phyloP scores from a whole-genome alignment of 2,888 invertebrate genomes.

The Eubasilissa splendida region DNA sequence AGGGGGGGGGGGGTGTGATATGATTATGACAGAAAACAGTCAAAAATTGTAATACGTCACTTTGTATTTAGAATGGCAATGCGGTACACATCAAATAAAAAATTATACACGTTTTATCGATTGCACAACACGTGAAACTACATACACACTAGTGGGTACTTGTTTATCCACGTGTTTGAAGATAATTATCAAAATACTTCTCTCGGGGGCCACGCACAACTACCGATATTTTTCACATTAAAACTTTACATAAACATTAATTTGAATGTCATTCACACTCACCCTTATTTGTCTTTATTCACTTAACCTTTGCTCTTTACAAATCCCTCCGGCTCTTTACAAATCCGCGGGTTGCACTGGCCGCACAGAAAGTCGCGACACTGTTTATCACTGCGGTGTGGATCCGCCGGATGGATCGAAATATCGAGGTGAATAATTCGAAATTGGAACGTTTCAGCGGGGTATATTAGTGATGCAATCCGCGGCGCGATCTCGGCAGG shows the following conservation, averaged over 20 bases:
- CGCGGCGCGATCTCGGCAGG: neutral
- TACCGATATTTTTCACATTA: neutral
- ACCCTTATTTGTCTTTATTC: neutral
- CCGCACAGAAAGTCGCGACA: neutral
- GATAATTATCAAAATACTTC: neutral
- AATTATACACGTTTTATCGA: constrained; percentile 22
- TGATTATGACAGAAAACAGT: no score
- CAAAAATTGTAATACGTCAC: no score
- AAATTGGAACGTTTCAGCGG: constrained; percentile 5
- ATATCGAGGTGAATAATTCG: neutral
- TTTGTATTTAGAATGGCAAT: no score
- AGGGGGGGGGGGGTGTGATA: no score
- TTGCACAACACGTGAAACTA: constrained; percentile 15
- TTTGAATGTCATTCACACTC: constrained; percentile 11
- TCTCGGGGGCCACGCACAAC: neutral
- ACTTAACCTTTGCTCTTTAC: constrained; percentile 13
- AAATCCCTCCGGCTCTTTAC: neutral
- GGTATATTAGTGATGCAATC: constrained; percentile 14
- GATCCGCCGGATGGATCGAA: no score
- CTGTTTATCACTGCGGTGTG: neutral
- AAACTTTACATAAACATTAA: neutral
- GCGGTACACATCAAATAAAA: neutral
- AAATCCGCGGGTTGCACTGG: neutral
- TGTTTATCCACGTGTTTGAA: constrained; percentile 1
- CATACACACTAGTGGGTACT: no score